Conservation (phyloP, 2,888 invertebrate genomes). For the Diarsia rubi region DNA sequence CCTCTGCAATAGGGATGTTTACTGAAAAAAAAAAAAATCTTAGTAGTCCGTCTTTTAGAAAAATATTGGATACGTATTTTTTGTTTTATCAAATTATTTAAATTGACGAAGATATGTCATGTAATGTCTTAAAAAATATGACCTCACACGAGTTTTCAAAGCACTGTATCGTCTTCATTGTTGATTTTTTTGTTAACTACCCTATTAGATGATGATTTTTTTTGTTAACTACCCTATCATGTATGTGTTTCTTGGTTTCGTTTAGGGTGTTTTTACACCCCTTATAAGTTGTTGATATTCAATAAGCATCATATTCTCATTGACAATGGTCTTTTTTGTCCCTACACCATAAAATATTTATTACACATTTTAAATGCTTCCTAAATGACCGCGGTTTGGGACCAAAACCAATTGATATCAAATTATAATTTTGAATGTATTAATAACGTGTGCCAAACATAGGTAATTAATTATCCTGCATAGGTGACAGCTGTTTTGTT, state of each 20-base stretch:
- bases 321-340: neutral
- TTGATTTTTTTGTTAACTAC: too few species aligned
- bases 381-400: slow-evolving; percentile 22
- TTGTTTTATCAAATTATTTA: too few species aligned
- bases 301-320: neutral
- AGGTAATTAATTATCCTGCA: slow-evolving; percentile 52
- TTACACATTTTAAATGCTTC: neutral
- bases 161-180: too few species aligned
- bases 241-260: neutral
- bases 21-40: too few species aligned
- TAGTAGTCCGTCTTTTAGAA: too few species aligned
- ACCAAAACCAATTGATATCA: slow-evolving; percentile 32
- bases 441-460: slow-evolving; percentile 38
- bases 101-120: too few species aligned
- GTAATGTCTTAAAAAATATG: too few species aligned
- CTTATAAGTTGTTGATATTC: neutral
- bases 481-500: slow-evolving; percentile 50
- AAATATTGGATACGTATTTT: too few species aligned
- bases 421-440: slow-evolving; percentile 52
- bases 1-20: too few species aligned
- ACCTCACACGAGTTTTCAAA: too few species aligned
- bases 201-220: too few species aligned
- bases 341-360: neutral
- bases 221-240: too few species aligned
- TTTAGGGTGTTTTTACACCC: neutral